Evolutionary conservation across 2,888 invertebrate genomes (phyloP).

Genomic region (Hirtodrosophila trivittata): DNA sequence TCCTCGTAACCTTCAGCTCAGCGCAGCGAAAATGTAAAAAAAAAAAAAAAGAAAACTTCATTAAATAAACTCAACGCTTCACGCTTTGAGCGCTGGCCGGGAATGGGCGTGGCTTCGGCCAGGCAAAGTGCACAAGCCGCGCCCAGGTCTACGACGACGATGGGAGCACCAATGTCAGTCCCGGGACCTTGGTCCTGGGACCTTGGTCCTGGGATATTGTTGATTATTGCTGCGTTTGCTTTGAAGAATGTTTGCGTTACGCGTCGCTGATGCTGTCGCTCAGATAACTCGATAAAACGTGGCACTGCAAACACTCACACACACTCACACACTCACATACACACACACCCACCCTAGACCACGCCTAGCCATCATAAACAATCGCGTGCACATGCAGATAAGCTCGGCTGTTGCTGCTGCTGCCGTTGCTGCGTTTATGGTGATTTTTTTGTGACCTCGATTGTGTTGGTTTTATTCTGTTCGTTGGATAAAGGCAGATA

Average conservation of each 20-base stretch:
- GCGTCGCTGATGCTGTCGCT: constrained; percentile 68
- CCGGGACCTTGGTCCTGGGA: background rate
- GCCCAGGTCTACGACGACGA: background rate
- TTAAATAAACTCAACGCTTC: constrained; percentile 46
- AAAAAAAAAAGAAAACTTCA: constrained; percentile 33
- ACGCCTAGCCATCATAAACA: constrained; percentile 27
- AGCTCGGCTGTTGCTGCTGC: constrained; percentile 20
- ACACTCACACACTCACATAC: constrained; percentile 7
- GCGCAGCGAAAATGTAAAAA: constrained; percentile 33
- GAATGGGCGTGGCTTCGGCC: constrained; percentile 13
- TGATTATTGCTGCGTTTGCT: constrained; percentile 50
- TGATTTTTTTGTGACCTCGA: constrained; percentile 7
- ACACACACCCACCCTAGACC: constrained; percentile 12
- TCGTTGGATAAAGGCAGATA: constrained; percentile 6
- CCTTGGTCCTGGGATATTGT: constrained; percentile 30
- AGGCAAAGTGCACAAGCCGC: constrained; percentile 21
- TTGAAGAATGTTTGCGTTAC: constrained; percentile 62
- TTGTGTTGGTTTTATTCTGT: constrained; percentile 1
- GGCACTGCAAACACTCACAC: constrained; percentile 41
- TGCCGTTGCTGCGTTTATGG: constrained; percentile 12
- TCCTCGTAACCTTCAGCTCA: constrained; percentile 45
- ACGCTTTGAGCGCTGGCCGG: constrained; percentile 23
- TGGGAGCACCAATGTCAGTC: background rate
- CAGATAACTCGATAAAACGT: constrained; percentile 66
- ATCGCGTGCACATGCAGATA: constrained; percentile 43